Evolutionary conservation across 2,113 vertebrate species (phyloP).

Genomic region (Gopherus evgoodei): DNA sequence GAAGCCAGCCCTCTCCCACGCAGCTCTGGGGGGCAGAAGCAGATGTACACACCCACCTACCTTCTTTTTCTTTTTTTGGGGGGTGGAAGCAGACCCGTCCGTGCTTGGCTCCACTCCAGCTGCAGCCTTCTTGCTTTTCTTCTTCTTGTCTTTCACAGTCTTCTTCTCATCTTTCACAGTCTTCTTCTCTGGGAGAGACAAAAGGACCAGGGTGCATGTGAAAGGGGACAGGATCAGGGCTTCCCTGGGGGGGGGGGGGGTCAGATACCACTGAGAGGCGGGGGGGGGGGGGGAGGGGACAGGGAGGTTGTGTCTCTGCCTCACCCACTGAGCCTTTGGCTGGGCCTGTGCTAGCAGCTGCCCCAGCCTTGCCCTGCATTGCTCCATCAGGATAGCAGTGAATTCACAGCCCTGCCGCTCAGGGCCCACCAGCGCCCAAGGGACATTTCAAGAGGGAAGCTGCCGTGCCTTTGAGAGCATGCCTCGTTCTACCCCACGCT

Average conservation of each 20-base stretch:
- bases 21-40: not conserved
- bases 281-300: not conserved
- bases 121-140: slow-evolving; percentile 71
- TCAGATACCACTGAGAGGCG: not conserved
- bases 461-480: not conserved
- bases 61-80: slow-evolving; percentile 82
- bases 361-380: not conserved
- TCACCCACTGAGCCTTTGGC: not conserved
- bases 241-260: not conserved
- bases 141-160: slow-evolving; percentile 76
- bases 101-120: not conserved
- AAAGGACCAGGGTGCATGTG: not conserved
- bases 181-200: slow-evolving; percentile 67
- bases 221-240: not conserved
- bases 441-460: not conserved
- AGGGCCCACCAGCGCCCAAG: not conserved
- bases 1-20: not conserved
- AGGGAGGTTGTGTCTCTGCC: too few relatives aligned
- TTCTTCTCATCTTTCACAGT: slow-evolving; percentile 76
- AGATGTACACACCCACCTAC: not conserved
- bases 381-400: not conserved
- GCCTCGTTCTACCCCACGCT: too few relatives aligned
- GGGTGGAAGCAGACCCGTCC: slow-evolving; percentile 55
- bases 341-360: not conserved
- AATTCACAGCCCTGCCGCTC: not conserved